Evolutionary conservation across 2,797 vertebrate genomes (phyloP).

Genomic region (Manis pentadactyla): DNA sequence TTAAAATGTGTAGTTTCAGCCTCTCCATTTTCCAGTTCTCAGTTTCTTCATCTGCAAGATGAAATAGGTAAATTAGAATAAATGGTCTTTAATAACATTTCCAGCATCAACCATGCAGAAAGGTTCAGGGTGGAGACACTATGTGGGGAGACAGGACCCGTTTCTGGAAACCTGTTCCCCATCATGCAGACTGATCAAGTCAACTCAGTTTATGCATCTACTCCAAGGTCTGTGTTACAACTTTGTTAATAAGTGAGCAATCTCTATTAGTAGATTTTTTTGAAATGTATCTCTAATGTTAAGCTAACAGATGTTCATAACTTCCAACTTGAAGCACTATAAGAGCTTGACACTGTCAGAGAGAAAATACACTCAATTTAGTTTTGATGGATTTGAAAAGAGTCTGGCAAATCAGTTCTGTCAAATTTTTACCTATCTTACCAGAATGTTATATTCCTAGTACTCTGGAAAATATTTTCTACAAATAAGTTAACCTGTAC

Average conservation of each 20-base stretch:
- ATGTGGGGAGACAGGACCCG: not conserved
- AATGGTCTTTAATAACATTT: not conserved
- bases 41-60: not conserved
- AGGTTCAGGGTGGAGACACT: not conserved
- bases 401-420: not conserved
- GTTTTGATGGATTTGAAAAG: not conserved
- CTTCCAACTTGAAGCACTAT: conserved; percentile 21
- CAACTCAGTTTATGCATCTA: not conserved
- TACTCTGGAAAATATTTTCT: not conserved
- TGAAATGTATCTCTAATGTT: not conserved
- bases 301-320: conserved; percentile 35
- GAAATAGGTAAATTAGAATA: not conserved
- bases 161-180: not conserved
- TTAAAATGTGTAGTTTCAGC: not conserved
- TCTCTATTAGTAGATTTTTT: not conserved
- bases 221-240: not conserved
- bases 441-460: not conserved
- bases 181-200: not conserved
- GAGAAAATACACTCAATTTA: not conserved
- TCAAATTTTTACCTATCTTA: not conserved
- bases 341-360: conserved; percentile 34
- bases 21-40: not conserved
- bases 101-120: not conserved
- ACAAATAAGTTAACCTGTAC: not conserved
- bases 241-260: not conserved